A percentile compares a stretch with the other conserved stretches of the same genome.
Conservation (phyloP, 2,888 invertebrate genomes). For the Scaptomyza tumidula region DNA sequence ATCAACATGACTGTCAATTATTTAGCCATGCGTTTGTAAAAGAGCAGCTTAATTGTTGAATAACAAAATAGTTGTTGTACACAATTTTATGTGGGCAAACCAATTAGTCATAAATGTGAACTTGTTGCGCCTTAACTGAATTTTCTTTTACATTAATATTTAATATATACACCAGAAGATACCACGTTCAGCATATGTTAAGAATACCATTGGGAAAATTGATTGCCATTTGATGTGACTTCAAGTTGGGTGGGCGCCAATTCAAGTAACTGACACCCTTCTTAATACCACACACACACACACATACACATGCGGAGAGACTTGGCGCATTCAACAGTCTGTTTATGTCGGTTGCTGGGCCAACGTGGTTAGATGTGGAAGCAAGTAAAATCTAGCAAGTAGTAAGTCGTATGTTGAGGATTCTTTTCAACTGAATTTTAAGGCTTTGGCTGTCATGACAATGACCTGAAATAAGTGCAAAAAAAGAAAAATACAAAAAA, state of each 20-base stretch:
- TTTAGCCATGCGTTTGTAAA: background rate
- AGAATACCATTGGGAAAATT: slow-evolving; percentile 24
- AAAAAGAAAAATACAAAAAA: slow-evolving; percentile 20
- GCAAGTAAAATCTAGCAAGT: slow-evolving; percentile 26
- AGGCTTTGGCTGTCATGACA: slow-evolving; percentile 41
- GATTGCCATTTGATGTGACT: slow-evolving; percentile 33
- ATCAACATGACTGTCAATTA: background rate
- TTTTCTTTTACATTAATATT: background rate
- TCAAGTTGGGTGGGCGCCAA: slow-evolving; percentile 1
- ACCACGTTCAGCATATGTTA: slow-evolving; percentile 23
- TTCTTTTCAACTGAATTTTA: slow-evolving; percentile 29
- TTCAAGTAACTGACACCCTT: background rate
- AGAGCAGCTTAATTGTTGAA: background rate
- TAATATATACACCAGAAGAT: background rate
- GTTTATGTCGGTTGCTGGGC: slow-evolving; percentile 30
- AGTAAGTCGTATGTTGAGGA: slow-evolving; percentile 8
- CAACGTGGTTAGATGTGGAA: slow-evolving; percentile 18
- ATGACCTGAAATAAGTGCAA: slow-evolving; percentile 33
- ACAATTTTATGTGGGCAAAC: background rate
- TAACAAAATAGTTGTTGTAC: background rate
- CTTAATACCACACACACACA: background rate
- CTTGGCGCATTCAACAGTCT: slow-evolving; percentile 6
- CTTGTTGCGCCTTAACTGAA: slow-evolving; percentile 8
- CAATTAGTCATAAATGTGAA: slow-evolving; percentile 30
- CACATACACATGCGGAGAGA: background rate